phyloP scores from a whole-genome alignment of 2,888 invertebrate species.

The Palloptera scutellata region DNA sequence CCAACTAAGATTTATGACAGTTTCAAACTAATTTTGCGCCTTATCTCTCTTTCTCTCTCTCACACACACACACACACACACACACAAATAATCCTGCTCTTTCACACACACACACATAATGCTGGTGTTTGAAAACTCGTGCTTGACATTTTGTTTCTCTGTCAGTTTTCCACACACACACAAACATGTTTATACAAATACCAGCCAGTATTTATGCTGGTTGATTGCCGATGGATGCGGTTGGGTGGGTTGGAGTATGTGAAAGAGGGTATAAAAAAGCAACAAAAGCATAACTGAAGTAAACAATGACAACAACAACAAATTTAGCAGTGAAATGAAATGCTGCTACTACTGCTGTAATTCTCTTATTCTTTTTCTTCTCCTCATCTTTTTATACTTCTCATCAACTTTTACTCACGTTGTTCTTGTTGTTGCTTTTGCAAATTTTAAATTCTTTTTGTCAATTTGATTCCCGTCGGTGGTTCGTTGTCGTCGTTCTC shows the following conservation, averaged over 20 bases:
- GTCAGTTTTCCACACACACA: too few relatives aligned
- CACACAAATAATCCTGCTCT: conserved; percentile 29
- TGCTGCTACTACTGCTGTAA: background rate
- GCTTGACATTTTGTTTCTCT: background rate
- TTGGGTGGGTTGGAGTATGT: too few relatives aligned
- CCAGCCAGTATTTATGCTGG: too few relatives aligned
- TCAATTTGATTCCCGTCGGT: conserved; percentile 41
- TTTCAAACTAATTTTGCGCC: conserved; percentile 56
- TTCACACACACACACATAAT: conserved; percentile 21
- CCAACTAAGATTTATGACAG: conserved; percentile 63
- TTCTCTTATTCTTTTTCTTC: conserved; percentile 2
- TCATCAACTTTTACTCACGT: conserved; percentile 13
- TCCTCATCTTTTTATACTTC: conserved; percentile 35
- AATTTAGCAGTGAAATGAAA: too few relatives aligned
- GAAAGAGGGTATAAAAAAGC: too few relatives aligned
- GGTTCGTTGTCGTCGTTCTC: conserved; percentile 23
- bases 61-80: conserved; percentile 14
- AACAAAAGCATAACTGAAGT: too few relatives aligned
- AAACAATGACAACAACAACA: too few relatives aligned
- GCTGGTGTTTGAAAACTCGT: conserved; percentile 17
- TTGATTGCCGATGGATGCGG: too few relatives aligned
- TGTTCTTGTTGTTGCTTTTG: conserved; percentile 42
- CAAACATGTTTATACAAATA: too few relatives aligned
- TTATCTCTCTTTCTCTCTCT: conserved; percentile 43
- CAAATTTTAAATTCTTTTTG: conserved; percentile 38